Conservation (phyloP, 2,113 vertebrate species). For the Trachemys scripta region DNA sequence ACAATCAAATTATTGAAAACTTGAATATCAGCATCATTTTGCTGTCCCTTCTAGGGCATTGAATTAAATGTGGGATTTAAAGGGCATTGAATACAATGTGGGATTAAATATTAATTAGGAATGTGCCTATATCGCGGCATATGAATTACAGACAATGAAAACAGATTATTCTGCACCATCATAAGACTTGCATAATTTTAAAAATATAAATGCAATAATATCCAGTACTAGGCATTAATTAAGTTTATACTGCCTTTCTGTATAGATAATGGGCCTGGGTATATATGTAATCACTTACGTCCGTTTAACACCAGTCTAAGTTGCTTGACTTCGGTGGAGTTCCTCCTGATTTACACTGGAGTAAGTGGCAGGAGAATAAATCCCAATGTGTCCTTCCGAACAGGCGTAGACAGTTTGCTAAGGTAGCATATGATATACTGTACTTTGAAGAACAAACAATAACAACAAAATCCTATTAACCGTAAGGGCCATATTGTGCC, state of each 20-base stretch:
- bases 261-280: background rate
- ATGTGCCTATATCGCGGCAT: conserved; percentile 60
- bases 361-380: background rate
- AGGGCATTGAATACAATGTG: conserved; percentile 42
- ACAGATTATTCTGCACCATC: conserved; percentile 35
- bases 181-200: conserved; percentile 57
- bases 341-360: background rate
- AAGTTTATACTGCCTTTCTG: background rate
- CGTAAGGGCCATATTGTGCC: background rate
- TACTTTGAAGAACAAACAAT: background rate
- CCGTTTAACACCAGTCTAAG: conserved; percentile 7
- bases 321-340: background rate
- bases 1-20: conserved; percentile 73
- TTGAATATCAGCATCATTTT: conserved; percentile 66
- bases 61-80: background rate
- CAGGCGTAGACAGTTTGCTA: background rate
- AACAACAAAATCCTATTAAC: background rate
- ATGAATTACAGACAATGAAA: conserved; percentile 57
- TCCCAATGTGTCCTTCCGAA: background rate
- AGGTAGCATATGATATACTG: background rate
- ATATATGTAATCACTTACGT: conserved; percentile 13
- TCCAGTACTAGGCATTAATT: background rate
- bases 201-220: conserved; percentile 55
- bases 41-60: conserved; percentile 62
- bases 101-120: conserved; percentile 75